Base-by-base conservation (phyloP, 1,140 invertebrate genomes). In the Nephotettix cincticeps region DNA sequence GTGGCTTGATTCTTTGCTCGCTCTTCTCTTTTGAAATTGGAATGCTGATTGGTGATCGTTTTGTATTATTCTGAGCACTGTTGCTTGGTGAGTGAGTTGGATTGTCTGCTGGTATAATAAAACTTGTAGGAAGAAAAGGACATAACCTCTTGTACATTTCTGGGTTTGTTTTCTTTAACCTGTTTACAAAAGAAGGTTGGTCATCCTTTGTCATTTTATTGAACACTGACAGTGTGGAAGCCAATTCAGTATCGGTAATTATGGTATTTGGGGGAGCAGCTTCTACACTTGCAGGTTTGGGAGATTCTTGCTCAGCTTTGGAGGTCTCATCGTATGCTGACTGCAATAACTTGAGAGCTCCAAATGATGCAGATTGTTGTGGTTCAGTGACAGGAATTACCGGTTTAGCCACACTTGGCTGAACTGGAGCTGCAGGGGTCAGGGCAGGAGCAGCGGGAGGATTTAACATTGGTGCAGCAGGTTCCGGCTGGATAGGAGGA, bases 61-160 rank as follows among this genome's bases (percentile, higher is more conserved):
- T 82, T 71, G 9, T 75, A 76, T 25, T 72, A 76, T 0, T 78
- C 78, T 0, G 77, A 79, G 30, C 75, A 73, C 2, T n/a, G 6
- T 2, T n/a, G 6, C 25, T 6, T 6, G 32, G 32, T 27, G 32
- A 40, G 11, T 1, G 45, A 25, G 13, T 4, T 11, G 56, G 25
- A 23, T 29, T 25, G 25, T 61, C 67, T 13, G 66, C 4, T 51
- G 29, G 1, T 30, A 25, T 29, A 28, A 30, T 32, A 14, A 58
- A 14, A 56, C 17, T n/a, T 21, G 67, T 14, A 27, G 67, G 67
- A 9, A 58, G n/a, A n/a, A 58, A 45, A n/a, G 67, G 67, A n/a
- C 56, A 28, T 6, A 61, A 14, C 4, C 56, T 25, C 11, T 61
- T 61, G 27, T 27, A 61, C 21, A 61, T 61, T 25, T 36, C 63